A percentile compares a stretch with the other conserved stretches of the same genome.
These are phyloP conservation scores for Scytalopus superciliaris DNA, from an alignment of 2,113 vertebrate genomes.

Conservation along the genomic window DNA sequence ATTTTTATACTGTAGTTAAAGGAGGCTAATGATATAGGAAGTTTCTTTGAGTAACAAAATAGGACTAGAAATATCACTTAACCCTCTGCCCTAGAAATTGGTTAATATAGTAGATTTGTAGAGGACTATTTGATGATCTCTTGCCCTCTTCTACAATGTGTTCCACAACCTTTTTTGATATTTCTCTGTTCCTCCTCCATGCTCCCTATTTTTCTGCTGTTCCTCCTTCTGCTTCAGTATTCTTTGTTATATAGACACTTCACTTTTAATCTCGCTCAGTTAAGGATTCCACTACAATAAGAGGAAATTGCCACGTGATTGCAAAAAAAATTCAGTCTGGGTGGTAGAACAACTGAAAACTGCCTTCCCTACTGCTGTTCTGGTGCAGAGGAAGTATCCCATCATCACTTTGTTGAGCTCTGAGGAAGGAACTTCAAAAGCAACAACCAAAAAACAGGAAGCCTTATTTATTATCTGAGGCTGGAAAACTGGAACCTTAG, in stretches of 20 bases:
- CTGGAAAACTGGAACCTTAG: background rate
- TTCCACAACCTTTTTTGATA: conserved; percentile 12
- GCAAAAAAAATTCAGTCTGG: background rate
- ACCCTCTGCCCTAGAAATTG: conserved; percentile 54
- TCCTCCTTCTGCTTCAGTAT: conserved; percentile 43
- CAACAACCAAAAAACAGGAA: background rate
- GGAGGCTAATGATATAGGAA: conserved; percentile 48
- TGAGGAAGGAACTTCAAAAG: conserved; percentile 13
- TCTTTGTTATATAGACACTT: conserved; percentile 6
- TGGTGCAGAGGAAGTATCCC: background rate
- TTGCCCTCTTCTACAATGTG: background rate
- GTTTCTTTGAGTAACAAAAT: conserved; percentile 33
- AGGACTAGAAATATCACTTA: conserved; percentile 62
- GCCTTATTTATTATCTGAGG: background rate
- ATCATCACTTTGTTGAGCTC: background rate
- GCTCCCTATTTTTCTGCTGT: conserved; percentile 18
- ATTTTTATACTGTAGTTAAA: background rate
- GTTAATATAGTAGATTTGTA: conserved; percentile 48
- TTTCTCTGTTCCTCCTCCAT: conserved; percentile 41
- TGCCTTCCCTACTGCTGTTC: background rate
- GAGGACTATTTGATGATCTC: conserved; percentile 50
- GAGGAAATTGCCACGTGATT: background rate
- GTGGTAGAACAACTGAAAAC: background rate
- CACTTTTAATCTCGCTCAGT: conserved; percentile 54
- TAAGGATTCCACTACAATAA: conserved; percentile 13